phyloP scores from a whole-genome alignment of 2,888 invertebrate genomes.

The Napeogenes inachia region DNA sequence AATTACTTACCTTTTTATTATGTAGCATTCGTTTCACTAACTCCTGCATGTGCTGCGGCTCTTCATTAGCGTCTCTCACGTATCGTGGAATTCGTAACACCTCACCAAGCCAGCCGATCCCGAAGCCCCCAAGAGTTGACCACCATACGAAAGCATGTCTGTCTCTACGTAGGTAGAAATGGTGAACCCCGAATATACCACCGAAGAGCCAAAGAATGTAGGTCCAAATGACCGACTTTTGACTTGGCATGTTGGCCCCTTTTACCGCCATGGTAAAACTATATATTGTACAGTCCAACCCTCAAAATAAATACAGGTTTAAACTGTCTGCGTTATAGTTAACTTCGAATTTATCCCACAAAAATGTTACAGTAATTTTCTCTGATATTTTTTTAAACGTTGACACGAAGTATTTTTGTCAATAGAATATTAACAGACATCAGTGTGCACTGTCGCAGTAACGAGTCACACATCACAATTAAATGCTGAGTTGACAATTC shows the following conservation, averaged over 20 bases:
- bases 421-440: background rate
- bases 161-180: conserved; percentile 92
- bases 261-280: conserved; percentile 37
- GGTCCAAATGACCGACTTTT: conserved; percentile 81
- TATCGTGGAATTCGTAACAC: conserved; percentile 90
- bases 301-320: background rate
- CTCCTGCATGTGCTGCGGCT: conserved; percentile 80
- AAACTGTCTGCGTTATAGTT: background rate
- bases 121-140: conserved; percentile 91
- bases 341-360: background rate
- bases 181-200: conserved; percentile 92
- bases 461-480: too few species aligned
- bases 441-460: too few species aligned
- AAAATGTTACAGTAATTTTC: conserved; percentile 1
- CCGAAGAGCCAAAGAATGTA: conserved; percentile 93
- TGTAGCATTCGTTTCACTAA: conserved; percentile 79
- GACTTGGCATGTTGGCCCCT: conserved; percentile 36
- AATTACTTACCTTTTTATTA: conserved; percentile 78
- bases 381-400: conserved; percentile 11
- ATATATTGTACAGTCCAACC: background rate
- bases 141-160: conserved; percentile 94
- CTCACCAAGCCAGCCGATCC: conserved; percentile 92
- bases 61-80: conserved; percentile 88
- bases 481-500: too few species aligned
- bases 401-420: background rate